Conservation (phyloP, 2,797 vertebrate genomes). For the Chromobotia macracanthus region DNA sequence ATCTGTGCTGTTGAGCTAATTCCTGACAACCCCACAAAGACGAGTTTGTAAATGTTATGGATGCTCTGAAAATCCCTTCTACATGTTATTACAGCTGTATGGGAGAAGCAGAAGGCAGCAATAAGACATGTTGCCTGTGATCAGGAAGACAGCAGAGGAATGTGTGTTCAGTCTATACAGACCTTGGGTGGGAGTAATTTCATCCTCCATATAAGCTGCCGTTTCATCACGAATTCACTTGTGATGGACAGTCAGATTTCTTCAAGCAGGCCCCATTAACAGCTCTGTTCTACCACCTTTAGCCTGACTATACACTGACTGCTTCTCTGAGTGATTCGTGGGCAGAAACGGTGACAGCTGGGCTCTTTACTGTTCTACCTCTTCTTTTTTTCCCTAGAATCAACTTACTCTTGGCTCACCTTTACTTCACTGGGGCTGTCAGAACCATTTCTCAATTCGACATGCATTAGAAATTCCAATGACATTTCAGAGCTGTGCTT, state of each 20-base stretch:
- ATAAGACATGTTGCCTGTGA: conserved; percentile 19
- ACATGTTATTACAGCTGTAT: conserved; percentile 60
- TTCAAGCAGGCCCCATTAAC: conserved; percentile 69
- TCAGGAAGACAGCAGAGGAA: conserved; percentile 41
- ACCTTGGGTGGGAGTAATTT: conserved; percentile 19
- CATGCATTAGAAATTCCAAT: conserved; percentile 9
- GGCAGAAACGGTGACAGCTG: conserved; percentile 36
- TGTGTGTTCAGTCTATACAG: conserved; percentile 1
- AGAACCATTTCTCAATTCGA: conserved; percentile 7
- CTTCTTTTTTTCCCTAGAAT: conserved; percentile 39
- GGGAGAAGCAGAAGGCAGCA: conserved; percentile 53
- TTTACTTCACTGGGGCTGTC: conserved; percentile 12
- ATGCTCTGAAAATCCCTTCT: conserved; percentile 43
- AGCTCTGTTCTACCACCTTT: conserved; percentile 65
- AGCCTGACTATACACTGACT: conserved; percentile 52
- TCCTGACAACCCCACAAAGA: conserved; percentile 9
- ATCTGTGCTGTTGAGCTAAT: not conserved
- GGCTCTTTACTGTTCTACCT: conserved; percentile 28
- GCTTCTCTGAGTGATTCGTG: conserved; percentile 26
- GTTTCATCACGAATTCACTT: conserved; percentile 30
- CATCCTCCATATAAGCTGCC: conserved; percentile 21
- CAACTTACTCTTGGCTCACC: conserved; percentile 46
- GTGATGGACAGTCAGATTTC: conserved; percentile 71
- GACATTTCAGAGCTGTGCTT: not conserved
- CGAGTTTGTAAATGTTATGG: conserved; percentile 31